Evolutionary conservation across 2,797 vertebrate genomes (phyloP).

Genomic region (Squalus acanthias): DNA sequence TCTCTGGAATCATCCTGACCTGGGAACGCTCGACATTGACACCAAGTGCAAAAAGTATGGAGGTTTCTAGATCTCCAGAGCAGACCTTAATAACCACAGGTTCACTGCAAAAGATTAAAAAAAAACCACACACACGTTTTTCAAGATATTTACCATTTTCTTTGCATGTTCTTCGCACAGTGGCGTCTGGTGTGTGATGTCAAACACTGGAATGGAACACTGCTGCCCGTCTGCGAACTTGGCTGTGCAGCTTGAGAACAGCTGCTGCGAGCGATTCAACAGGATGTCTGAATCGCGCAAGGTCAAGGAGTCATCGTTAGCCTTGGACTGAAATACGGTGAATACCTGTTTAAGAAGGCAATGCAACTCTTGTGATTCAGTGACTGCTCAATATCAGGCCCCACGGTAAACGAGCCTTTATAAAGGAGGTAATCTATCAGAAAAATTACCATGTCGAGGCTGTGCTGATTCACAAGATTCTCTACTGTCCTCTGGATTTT

Average conservation of each 20-base stretch:
- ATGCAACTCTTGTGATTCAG: not conserved
- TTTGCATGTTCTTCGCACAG: conserved; percentile 99
- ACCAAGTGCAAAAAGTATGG: not conserved
- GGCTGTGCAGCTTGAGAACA: conserved; percentile 97
- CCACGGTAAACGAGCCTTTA: not conserved
- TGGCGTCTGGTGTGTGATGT: conserved; percentile 97
- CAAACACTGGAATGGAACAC: conserved; percentile 95
- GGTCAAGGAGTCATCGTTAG: conserved; percentile 53
- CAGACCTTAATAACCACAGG: not conserved
- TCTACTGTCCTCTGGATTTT: not conserved
- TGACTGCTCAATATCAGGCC: not conserved
- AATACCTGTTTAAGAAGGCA: not conserved
- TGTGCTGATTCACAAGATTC: not conserved
- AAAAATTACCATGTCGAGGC: not conserved
- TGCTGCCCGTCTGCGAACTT: conserved; percentile 97
- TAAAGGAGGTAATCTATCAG: not conserved
- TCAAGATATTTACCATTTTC: conserved; percentile 82
- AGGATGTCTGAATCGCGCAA: conserved; percentile 75
- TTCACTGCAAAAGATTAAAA: not conserved
- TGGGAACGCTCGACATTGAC: not conserved
- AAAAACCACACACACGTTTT: not conserved
- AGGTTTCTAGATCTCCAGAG: not conserved
- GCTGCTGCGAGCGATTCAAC: conserved; percentile 93
- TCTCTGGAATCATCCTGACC: not conserved
- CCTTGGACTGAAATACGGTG: not conserved